Evolutionary conservation across 2,113 vertebrate species (phyloP).

Genomic region (Empidonax alnorum): DNA sequence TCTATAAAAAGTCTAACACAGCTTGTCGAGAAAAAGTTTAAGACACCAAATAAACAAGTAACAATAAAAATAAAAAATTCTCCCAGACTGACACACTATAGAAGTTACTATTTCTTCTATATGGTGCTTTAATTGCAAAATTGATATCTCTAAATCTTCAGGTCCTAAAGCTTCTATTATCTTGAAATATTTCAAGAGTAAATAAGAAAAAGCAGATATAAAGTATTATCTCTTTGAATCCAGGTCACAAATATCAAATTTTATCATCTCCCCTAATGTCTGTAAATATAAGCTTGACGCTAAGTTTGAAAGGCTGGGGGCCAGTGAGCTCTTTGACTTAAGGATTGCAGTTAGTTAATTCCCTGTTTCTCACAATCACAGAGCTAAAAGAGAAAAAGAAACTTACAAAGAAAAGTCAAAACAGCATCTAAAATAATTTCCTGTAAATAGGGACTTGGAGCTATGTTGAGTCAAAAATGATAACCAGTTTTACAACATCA

Average conservation of each 20-base stretch:
- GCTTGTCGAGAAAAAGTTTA: neutral
- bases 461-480: neutral
- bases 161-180: neutral
- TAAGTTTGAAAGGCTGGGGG: neutral
- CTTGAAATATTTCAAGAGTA: neutral
- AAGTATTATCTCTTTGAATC: neutral
- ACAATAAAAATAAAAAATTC: neutral
- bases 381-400: neutral
- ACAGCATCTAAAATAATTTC: neutral
- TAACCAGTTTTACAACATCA: neutral
- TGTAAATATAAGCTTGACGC: neutral
- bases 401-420: neutral
- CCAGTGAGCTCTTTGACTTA: neutral
- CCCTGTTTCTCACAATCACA: neutral
- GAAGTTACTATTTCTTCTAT: neutral
- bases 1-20: neutral
- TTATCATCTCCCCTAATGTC: neutral
- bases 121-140: neutral
- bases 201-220: neutral
- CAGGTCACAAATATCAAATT: neutral
- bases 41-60: neutral
- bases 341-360: neutral
- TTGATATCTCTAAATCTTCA: neutral
- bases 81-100: rapidly evolving
- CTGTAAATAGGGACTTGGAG: neutral